Conservation (phyloP, 2,888 invertebrate genomes). For the Pterostichus niger region DNA sequence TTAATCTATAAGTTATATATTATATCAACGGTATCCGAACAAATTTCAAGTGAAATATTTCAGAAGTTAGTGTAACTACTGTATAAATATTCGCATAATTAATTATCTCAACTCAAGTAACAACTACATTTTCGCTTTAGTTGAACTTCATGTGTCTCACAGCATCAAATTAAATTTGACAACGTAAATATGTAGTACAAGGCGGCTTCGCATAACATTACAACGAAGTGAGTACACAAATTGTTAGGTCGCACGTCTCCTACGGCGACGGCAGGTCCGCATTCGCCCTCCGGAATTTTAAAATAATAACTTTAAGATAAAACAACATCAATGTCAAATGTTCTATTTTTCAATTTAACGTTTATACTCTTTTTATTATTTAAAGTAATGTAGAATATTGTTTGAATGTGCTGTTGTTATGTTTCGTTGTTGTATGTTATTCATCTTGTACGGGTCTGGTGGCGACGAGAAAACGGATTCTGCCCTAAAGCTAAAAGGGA, state of each 20-base stretch:
- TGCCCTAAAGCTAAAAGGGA: conserved; percentile 34
- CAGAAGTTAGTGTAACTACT: neutral
- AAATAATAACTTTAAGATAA: too few species aligned
- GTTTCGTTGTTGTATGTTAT: too few species aligned
- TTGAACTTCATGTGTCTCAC: conserved; percentile 31
- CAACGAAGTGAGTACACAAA: conserved; percentile 36
- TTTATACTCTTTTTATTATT: too few species aligned
- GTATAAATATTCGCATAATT: conserved; percentile 27
- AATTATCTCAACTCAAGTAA: conserved; percentile 26
- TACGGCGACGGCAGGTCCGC: neutral
- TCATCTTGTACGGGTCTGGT: neutral
- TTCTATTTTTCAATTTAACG: too few species aligned
- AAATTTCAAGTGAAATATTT: conserved; percentile 20
- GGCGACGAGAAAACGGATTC: conserved; percentile 14
- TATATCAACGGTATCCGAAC: neutral
- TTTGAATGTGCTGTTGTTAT: too few species aligned
- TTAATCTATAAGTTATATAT: neutral
- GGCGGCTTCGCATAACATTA: conserved; percentile 30
- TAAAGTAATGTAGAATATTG: too few species aligned
- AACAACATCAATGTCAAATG: too few species aligned
- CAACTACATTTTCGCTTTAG: conserved; percentile 30
- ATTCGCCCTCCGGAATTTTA: neutral
- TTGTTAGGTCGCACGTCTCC: conserved; percentile 34
- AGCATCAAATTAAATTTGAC: conserved; percentile 36
- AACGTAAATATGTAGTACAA: conserved; percentile 48